Base-by-base conservation (phyloP, 2,797 vertebrate genomes). In the Champsocephalus gunnari region DNA sequence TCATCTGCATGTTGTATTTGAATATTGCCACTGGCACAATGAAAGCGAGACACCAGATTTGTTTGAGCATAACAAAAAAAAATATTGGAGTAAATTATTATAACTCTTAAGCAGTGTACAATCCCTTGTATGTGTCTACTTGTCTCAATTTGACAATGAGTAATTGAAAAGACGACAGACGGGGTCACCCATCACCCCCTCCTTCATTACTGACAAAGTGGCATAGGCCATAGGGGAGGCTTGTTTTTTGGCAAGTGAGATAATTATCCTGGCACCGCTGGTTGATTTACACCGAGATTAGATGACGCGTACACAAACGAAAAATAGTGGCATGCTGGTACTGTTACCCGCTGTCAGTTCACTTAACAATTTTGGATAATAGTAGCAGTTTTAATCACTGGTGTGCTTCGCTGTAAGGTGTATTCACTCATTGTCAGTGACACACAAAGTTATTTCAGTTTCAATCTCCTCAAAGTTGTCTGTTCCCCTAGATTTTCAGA, bases 1-100 rank as follows among this genome's bases (percentile, higher is more conserved):
- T 73, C 48, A 85, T 80, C 79, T 66, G 65, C 43, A 16, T 62
- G 57, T 66, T 70, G 44, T 51, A 80, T 77, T 69, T 77, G 58
- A 75, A 81, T 75, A 55, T 71, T 58, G 75, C 77, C 66, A 16
- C 19, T 48, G 66, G 82, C 71, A 57, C 17, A 41, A 48, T 54
- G 44, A 80, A 74, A 76, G 56, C 5, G 6, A 74, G 48, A 53
- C 57, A 44, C 5, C 3, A 53, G 34, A 82, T 80, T 60, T 62
- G 48, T 53, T 66, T 64, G 48, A 74, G 49, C 28, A 28, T 28
- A 28, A 28, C 28, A 28, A 28, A 44, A 61, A 21, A 61, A 44
- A 55, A 67, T 28, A 54, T 4, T 28, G n/a, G 16, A 62, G 57
- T n/a, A 71, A n/a, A 77, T 75, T n/a, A 45, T 9, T 73, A 14